Conservation (phyloP, 2,888 invertebrate species). For the Pachymerium ferrugineum region DNA sequence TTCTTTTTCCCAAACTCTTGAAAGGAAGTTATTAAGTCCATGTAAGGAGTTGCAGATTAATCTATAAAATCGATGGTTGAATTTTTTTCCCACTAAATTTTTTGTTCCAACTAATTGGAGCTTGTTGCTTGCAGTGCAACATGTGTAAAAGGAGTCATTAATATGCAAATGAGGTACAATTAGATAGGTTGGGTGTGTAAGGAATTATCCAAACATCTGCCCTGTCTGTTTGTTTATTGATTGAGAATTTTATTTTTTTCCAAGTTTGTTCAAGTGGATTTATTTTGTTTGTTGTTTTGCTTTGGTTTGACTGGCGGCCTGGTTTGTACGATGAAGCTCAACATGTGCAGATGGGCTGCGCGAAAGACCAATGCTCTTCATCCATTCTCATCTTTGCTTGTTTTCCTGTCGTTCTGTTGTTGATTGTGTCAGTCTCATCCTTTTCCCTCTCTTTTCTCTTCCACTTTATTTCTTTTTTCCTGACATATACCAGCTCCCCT, state of each 20-base stretch:
- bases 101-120: neutral
- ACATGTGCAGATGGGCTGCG: neutral
- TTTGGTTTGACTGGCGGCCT: neutral
- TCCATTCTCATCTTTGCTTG: constrained; percentile 15
- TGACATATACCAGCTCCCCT: neutral
- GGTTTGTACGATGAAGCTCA: neutral
- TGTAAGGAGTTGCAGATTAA: too few relatives aligned
- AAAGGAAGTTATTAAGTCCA: too few relatives aligned
- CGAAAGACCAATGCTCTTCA: neutral
- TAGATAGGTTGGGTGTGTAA: neutral
- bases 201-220: constrained; percentile 12
- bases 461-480: neutral
- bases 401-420: constrained; percentile 7
- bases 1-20: neutral
- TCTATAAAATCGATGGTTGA: constrained; percentile 1
- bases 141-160: constrained; percentile 11
- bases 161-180: neutral
- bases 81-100: neutral
- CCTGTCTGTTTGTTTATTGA: neutral
- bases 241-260: neutral
- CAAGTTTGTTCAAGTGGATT: neutral
- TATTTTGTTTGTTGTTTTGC: neutral
- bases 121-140: neutral
- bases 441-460: neutral
- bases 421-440: neutral